Conservation (phyloP, 2,888 invertebrate species). For the Glaucopsyche alexis region DNA sequence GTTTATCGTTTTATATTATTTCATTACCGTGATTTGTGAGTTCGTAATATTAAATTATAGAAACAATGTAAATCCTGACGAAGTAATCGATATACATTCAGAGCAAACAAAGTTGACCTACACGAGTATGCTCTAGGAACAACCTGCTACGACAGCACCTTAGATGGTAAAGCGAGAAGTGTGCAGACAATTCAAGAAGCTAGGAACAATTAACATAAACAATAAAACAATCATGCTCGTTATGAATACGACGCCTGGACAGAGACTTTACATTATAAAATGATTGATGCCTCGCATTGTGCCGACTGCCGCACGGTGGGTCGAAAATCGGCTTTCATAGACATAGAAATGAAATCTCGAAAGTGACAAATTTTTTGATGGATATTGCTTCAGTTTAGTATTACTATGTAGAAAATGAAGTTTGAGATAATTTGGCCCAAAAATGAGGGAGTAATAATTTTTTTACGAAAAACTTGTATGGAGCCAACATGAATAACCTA, state of each 20-base stretch:
- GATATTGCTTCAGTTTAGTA: too few relatives aligned
- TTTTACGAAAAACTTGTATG: too few relatives aligned
- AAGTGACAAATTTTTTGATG: too few relatives aligned
- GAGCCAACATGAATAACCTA: too few relatives aligned
- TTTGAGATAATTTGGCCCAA: too few relatives aligned
- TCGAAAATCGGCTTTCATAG: too few relatives aligned
- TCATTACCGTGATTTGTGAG: neutral
- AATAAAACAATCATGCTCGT: conserved; percentile 26
- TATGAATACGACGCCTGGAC: conserved; percentile 3
- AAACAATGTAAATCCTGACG: neutral
- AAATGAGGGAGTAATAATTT: too few relatives aligned
- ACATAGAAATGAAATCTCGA: too few relatives aligned
- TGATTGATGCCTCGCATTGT: neutral
- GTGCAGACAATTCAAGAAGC: neutral
- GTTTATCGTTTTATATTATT: neutral
- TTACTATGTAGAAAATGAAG: too few relatives aligned
- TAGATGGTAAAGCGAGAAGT: conserved; percentile 4
- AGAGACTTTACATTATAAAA: neutral
- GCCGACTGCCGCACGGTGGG: too few relatives aligned
- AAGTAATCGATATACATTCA: neutral
- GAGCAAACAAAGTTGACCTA: neutral
- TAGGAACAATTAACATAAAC: conserved; percentile 16
- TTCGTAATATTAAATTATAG: neutral
- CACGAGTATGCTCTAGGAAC: neutral
- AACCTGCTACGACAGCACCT: neutral